phyloP scores from a whole-genome alignment of 2,113 vertebrate genomes.

The Campylomormyrus numenius region DNA sequence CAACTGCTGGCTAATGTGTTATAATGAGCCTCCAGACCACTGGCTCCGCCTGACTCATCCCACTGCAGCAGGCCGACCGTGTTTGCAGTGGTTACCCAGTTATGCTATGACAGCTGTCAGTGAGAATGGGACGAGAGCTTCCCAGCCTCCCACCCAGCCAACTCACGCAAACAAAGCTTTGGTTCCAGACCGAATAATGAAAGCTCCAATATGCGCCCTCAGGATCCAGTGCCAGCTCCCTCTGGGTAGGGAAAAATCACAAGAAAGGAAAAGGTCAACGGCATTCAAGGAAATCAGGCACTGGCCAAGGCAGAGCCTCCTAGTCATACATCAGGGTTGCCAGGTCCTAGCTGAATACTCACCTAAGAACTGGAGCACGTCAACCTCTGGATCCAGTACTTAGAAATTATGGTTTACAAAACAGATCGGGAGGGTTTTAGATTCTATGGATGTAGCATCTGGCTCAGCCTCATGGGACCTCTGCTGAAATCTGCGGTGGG shows the following conservation, averaged over 20 bases:
- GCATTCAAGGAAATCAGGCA: not conserved
- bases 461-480: not conserved
- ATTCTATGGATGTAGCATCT: not conserved
- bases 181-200: not conserved
- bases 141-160: not conserved
- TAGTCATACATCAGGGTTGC: not conserved
- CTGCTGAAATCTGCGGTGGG: not conserved
- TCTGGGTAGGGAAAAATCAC: conserved; percentile 7
- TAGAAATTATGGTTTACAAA: not conserved
- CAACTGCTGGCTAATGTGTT: not conserved
- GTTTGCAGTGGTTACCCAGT: not conserved
- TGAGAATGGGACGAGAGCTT: not conserved
- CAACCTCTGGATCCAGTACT: not conserved
- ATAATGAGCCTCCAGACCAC: not conserved
- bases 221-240: not conserved
- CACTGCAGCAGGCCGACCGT: not conserved
- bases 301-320: not conserved
- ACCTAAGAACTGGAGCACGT: not conserved
- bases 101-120: not conserved
- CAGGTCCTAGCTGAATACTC: not conserved
- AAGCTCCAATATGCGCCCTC: not conserved
- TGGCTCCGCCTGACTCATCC: not conserved
- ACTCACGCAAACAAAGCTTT: conserved; percentile 1
- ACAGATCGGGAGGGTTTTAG: not conserved
- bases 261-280: not conserved